Conservation (phyloP, 2,888 invertebrate genomes). For the Patella ulyssiponensis region DNA sequence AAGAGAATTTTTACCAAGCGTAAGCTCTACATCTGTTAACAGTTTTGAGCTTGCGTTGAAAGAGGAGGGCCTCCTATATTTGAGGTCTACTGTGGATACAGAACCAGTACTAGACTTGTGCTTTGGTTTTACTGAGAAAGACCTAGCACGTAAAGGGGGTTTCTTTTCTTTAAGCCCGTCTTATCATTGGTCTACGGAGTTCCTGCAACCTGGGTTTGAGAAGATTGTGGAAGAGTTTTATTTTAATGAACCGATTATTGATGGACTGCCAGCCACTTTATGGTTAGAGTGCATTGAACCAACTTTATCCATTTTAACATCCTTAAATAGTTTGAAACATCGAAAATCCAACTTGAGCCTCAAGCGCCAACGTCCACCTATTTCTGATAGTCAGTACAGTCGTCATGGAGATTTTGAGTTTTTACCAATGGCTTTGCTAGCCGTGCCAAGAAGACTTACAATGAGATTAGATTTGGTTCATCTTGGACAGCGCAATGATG, state of each 20-base stretch:
- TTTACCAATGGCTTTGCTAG: constrained; percentile 29
- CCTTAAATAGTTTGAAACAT: constrained; percentile 37
- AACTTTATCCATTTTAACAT: constrained; percentile 36
- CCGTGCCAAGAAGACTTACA: constrained; percentile 23
- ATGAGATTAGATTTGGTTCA: constrained; percentile 26
- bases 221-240: constrained; percentile 23
- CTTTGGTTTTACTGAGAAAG: too few species aligned
- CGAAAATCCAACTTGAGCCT: constrained; percentile 40
- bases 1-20: too few species aligned
- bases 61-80: too few species aligned
- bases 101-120: too few species aligned
- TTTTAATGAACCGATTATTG: constrained; percentile 37
- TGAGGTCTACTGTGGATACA: too few species aligned
- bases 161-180: too few species aligned
- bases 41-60: too few species aligned
- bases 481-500: constrained; percentile 20
- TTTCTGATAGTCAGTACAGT: constrained; percentile 24
- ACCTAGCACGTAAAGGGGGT: too few species aligned
- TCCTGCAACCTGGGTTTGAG: constrained; percentile 17
- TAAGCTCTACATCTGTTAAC: too few species aligned
- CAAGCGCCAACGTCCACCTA: constrained; percentile 23
- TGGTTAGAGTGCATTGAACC: constrained; percentile 48
- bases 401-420: constrained; percentile 35
- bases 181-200: not conserved
- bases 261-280: constrained; percentile 43